These are phyloP conservation scores for Sinocyclocheilus rhinocerous DNA, from an alignment of 2,113 vertebrate genomes.

Conservation along the genomic window DNA sequence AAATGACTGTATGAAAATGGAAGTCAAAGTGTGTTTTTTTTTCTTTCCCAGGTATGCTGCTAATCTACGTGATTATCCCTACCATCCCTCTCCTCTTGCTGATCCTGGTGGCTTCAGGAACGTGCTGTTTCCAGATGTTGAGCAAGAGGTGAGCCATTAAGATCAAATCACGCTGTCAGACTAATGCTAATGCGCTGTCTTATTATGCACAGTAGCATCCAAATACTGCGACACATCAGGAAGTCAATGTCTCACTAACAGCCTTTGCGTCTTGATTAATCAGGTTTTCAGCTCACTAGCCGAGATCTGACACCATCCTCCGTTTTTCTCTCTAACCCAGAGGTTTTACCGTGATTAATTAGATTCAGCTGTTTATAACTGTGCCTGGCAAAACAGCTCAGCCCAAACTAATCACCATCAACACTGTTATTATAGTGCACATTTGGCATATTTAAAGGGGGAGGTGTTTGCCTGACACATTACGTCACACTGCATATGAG, in stretches of 20 bases:
- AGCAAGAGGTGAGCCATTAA: constrained; percentile 82
- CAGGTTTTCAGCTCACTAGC: neutral
- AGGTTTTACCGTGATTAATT: constrained; percentile 34
- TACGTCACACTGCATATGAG: constrained; percentile 24
- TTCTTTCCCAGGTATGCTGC: constrained; percentile 82
- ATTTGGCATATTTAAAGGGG: constrained; percentile 36
- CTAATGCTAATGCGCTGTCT: constrained; percentile 8
- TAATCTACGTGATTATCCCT: constrained; percentile 94
- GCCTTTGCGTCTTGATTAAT: constrained; percentile 22
- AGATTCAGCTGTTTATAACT: constrained; percentile 33
- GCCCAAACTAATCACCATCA: constrained; percentile 43
- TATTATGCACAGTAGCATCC: constrained; percentile 4
- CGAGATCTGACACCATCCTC: constrained; percentile 4
- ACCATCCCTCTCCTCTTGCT: constrained; percentile 93
- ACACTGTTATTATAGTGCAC: constrained; percentile 39
- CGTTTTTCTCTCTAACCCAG: neutral
- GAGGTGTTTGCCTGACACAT: neutral
- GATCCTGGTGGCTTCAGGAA: constrained; percentile 93
- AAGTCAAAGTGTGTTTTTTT: neutral
- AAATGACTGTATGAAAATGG: neutral
- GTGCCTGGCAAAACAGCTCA: constrained; percentile 29
- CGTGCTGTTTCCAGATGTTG: constrained; percentile 93
- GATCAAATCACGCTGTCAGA: constrained; percentile 25
- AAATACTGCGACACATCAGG: constrained; percentile 23
- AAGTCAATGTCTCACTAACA: neutral